A percentile compares a stretch with the other conserved stretches of the same genome.
Conservation (phyloP, 2,797 vertebrate species). For the Percopsis omiscomaycus region DNA sequence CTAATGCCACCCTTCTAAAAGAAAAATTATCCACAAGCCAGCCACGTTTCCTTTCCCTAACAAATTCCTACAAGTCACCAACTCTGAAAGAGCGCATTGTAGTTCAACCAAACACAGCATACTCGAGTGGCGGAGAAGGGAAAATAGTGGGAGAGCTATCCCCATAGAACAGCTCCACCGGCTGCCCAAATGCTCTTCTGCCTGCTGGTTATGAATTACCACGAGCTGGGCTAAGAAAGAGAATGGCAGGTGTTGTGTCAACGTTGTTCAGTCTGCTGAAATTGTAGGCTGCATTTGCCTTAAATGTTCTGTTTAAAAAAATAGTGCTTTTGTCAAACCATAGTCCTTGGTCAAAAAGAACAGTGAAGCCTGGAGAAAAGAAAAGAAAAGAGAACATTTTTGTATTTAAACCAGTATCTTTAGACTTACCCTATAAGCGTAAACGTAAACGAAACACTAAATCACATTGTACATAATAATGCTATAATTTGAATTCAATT, state of each 20-base stretch:
- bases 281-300: too few relatives aligned
- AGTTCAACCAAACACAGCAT: slow-evolving; percentile 54
- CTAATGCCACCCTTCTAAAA: slow-evolving; percentile 29
- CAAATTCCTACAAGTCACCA: slow-evolving; percentile 73
- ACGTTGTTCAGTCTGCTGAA: too few relatives aligned
- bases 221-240: slow-evolving; percentile 27
- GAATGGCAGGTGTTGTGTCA: too few relatives aligned
- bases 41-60: slow-evolving; percentile 62
- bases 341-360: not conserved
- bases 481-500: too few relatives aligned
- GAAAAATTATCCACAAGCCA: slow-evolving; percentile 55
- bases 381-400: too few relatives aligned
- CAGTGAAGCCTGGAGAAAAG: too few relatives aligned
- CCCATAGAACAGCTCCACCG: slow-evolving; percentile 26
- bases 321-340: not conserved
- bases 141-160: slow-evolving; percentile 45
- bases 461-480: too few relatives aligned
- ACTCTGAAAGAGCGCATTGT: slow-evolving; percentile 78
- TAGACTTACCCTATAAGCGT: too few relatives aligned
- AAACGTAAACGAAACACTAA: too few relatives aligned
- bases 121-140: slow-evolving; percentile 52
- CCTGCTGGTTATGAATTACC: slow-evolving; percentile 34
- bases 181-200: slow-evolving; percentile 47
- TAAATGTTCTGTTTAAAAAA: not conserved
- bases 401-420: too few relatives aligned